Evolutionary conservation across 2,888 invertebrate species (phyloP), one percentile per base, ranked within the genome.

Genomic region (Metalampra italica): DNA sequence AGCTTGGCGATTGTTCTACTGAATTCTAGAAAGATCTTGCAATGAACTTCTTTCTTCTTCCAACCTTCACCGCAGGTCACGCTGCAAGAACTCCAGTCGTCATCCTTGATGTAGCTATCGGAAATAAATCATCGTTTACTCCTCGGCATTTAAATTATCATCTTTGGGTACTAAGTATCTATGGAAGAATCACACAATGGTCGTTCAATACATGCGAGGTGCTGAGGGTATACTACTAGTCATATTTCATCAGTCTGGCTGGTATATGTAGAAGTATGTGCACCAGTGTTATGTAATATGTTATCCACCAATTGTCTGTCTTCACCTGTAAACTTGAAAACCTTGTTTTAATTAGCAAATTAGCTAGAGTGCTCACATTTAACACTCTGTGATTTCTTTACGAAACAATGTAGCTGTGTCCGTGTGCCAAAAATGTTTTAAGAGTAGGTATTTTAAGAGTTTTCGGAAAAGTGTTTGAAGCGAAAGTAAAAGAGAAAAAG

Each of bases 11-110:
- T 94, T 0, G 97, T 97, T 59, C 94, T 92, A 50, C 97, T 96
- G 80, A 97, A 97, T 78, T 97, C 97, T 54, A 98, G 89, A 82
- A 96, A 97, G 66, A 98, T 97, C 90, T 96, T 97, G 88, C 99
- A 99, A 63, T 95, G 93, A n/a, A 97, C 97, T 63, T 94, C 93
- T 32, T 98, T 93, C 56, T 93, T 93, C n/a, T 95, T 91, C 61
- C 94, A 90, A 0, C 98, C 98, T 75, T 96, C 95, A 0, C 98
- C 98, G 74, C 98, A 98, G 0, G 95, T 94, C 0, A 94, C 95
- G 64, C 96, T 97, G 88, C 98, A 99, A 0, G 95, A 93, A 1
- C 97, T 94, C 98, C 98, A 98, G 47, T 96, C 95, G 9, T 82
- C 84, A 52, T 97, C 97, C 55, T 96, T 94, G 68, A 97, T 94